Percentiles rank a stretch among this genome's conserved stretches.
Evolutionary conservation across 2,888 invertebrate species (phyloP).

Genomic region (Troilus luridus): DNA sequence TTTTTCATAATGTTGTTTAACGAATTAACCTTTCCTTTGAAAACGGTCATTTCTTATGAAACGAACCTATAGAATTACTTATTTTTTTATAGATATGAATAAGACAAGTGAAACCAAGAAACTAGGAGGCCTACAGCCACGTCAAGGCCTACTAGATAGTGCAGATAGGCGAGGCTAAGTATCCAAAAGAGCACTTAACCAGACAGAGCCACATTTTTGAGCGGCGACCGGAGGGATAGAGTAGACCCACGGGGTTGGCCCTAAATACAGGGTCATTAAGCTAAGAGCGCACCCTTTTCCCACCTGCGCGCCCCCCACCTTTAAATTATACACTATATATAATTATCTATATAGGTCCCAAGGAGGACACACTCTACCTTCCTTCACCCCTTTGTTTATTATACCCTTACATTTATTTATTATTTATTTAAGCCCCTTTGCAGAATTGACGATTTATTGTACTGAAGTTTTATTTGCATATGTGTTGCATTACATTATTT

Average conservation of each 20-base stretch:
- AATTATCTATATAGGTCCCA: slow-evolving; percentile 53
- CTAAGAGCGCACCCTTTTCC: slow-evolving; percentile 43
- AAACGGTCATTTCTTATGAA: no score
- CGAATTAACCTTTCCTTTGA: no score
- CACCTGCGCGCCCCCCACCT: slow-evolving; percentile 44
- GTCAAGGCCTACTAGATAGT: background rate
- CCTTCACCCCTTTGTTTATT: slow-evolving; percentile 53
- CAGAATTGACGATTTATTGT: background rate
- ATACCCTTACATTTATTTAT: slow-evolving; percentile 42
- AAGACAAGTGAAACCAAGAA: no score
- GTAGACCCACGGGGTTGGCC: slow-evolving; percentile 4
- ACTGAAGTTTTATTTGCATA: background rate
- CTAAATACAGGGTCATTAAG: slow-evolving; percentile 54
- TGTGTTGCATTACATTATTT: no score
- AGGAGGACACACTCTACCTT: slow-evolving; percentile 51
- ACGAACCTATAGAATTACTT: no score
- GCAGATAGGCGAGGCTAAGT: background rate
- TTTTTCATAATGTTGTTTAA: no score
- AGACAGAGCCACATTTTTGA: slow-evolving; percentile 29
- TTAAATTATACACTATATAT: slow-evolving; percentile 54
- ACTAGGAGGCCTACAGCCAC: no score
- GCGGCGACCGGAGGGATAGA: slow-evolving; percentile 4
- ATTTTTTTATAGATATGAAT: no score
- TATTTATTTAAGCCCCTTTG: slow-evolving; percentile 27
- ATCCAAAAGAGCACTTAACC: slow-evolving; percentile 17